These are phyloP conservation scores for Drosophila lutescens DNA, from an alignment of 2,888 invertebrate genomes.

Conservation along the genomic window DNA sequence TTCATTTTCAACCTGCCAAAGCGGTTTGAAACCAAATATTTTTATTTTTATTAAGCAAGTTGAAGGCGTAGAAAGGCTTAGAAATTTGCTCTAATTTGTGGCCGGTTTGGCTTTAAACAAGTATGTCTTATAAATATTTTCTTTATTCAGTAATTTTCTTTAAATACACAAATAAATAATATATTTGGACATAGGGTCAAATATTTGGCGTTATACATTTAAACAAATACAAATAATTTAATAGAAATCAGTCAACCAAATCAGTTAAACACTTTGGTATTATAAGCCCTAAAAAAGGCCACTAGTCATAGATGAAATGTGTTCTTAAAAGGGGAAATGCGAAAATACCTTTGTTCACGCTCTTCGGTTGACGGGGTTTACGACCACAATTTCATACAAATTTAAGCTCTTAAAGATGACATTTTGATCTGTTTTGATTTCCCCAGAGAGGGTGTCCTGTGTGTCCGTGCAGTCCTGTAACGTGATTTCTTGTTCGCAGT, in stretches of 20 bases:
- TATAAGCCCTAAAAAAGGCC: conserved; percentile 36
- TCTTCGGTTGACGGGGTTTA: conserved; percentile 56
- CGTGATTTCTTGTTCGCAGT: conserved; percentile 63
- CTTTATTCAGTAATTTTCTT: too few relatives aligned
- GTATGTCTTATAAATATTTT: too few relatives aligned
- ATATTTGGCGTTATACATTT: not conserved
- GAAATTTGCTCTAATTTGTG: not conserved
- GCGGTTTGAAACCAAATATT: conserved; percentile 17
- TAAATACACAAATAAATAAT: too few relatives aligned
- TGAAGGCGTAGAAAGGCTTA: conserved; percentile 6
- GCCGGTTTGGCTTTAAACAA: not conserved
- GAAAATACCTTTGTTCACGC: conserved; percentile 53
- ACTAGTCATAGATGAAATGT: conserved; percentile 15
- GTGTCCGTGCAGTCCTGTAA: conserved; percentile 59
- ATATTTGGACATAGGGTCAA: too few relatives aligned
- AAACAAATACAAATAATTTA: not conserved
- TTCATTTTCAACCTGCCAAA: conserved; percentile 23
- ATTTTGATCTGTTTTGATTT: conserved; percentile 84
- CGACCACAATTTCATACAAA: conserved; percentile 82
- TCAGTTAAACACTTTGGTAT: conserved; percentile 64
- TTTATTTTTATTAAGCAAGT: not conserved
- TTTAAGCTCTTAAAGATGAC: conserved; percentile 84
- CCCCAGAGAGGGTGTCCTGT: conserved; percentile 68
- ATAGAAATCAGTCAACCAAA: conserved; percentile 54
- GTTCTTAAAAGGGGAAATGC: not conserved